Conservation (phyloP, 2,797 vertebrate species). For the Etheostoma perlongum region DNA sequence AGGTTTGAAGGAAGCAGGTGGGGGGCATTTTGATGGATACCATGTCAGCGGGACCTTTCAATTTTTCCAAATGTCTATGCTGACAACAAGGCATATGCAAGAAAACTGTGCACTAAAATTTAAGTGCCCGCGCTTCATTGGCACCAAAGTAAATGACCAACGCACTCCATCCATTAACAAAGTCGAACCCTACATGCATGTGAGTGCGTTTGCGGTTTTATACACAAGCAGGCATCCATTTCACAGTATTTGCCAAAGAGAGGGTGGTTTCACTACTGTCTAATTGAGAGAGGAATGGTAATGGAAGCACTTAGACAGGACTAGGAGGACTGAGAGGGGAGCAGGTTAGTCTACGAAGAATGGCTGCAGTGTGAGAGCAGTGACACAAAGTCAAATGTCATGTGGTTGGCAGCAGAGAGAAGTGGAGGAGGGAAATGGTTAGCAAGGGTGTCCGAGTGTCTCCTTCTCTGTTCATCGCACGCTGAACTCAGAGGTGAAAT, state of each 20-base stretch:
- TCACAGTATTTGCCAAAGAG: background rate
- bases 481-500: conserved; percentile 15
- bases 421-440: background rate
- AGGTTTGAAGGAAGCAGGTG: conserved; percentile 13
- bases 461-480: conserved; percentile 27
- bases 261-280: conserved; percentile 21
- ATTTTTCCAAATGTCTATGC: conserved; percentile 1
- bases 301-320: conserved; percentile 44
- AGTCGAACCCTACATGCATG: background rate
- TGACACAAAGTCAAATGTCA: conserved; percentile 53
- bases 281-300: conserved; percentile 41
- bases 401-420: conserved; percentile 5
- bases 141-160: background rate
- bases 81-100: background rate
- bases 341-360: conserved; percentile 37
- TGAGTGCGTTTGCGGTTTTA: background rate
- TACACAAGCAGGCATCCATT: background rate
- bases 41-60: conserved; percentile 7
- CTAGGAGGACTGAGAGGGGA: conserved; percentile 34
- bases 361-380: conserved; percentile 9
- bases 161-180: conserved; percentile 16
- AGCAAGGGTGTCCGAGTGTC: conserved; percentile 19
- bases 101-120: background rate
- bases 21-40: conserved; percentile 3
- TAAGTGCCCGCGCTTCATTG: background rate